Percentiles rank a stretch among this genome's conserved stretches.
These are phyloP conservation scores for Torymus tubicola DNA, from an alignment of 2,888 invertebrate species.

Conservation along the genomic window DNA sequence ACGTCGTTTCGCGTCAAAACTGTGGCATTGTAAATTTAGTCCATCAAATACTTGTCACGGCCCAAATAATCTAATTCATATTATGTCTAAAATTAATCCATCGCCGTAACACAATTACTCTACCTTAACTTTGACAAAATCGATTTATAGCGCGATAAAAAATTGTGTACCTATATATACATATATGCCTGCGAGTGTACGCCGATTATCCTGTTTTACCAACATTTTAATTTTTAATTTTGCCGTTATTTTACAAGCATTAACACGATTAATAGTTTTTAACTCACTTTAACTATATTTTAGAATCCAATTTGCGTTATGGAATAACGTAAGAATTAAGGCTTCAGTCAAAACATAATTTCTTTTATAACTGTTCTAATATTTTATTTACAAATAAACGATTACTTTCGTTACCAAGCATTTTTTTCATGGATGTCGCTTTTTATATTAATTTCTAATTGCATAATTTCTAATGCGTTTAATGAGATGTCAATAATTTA, in stretches of 20 bases:
- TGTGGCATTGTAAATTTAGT: conserved; percentile 46
- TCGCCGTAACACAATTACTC: conserved; percentile 56
- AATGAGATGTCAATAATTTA: too few relatives aligned
- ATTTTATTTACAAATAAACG: too few relatives aligned
- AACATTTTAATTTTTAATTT: conserved; percentile 21
- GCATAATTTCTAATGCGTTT: too few relatives aligned
- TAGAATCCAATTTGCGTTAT: too few relatives aligned
- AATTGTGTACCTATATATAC: conserved; percentile 5
- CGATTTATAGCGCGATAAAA: conserved; percentile 16
- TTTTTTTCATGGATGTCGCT: too few relatives aligned
- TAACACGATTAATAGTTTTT: too few relatives aligned
- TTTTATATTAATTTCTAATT: too few relatives aligned
- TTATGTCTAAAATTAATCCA: conserved; percentile 47
- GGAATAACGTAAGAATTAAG: too few relatives aligned
- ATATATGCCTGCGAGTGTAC: conserved; percentile 11
- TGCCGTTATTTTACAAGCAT: not conserved
- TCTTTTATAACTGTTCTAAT: too few relatives aligned
- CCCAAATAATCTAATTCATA: conserved; percentile 37
- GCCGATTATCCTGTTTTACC: conserved; percentile 34
- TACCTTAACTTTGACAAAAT: conserved; percentile 52
- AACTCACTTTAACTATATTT: too few relatives aligned
- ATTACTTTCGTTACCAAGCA: too few relatives aligned
- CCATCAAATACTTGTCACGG: conserved; percentile 21
- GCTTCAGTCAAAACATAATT: too few relatives aligned
- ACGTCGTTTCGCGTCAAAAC: conserved; percentile 15